Conservation (phyloP, 2,113 vertebrate species). For the Plestiodon gilberti region DNA sequence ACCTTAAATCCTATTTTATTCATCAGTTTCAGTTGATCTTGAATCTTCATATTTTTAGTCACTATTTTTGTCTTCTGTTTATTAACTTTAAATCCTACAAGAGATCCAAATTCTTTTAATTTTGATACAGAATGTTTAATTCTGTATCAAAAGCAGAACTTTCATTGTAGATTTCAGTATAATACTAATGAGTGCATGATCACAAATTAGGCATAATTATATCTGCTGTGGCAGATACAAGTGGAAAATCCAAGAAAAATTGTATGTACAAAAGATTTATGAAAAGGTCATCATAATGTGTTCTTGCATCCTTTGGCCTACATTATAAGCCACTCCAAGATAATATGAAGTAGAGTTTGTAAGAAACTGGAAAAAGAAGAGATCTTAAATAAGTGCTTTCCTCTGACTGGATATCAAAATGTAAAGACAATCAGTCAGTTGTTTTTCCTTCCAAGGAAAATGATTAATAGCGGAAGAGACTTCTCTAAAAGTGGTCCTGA, state of each 20-base stretch:
- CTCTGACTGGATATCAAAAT: slow-evolving; percentile 27
- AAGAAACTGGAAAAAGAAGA: slow-evolving; percentile 46
- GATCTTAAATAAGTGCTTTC: slow-evolving; percentile 14
- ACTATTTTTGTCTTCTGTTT: no score
- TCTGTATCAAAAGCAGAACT: neutral
- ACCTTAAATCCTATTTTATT: no score
- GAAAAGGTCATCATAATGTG: slow-evolving; percentile 36
- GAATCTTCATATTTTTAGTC: no score
- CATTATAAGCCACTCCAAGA: slow-evolving; percentile 60
- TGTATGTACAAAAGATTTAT: slow-evolving; percentile 13
- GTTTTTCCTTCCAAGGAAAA: slow-evolving; percentile 13
- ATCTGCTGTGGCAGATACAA: slow-evolving; percentile 39
- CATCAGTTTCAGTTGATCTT: no score
- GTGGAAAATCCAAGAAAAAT: slow-evolving; percentile 14
- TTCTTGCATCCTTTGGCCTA: slow-evolving; percentile 43
- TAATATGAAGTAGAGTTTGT: slow-evolving; percentile 42
- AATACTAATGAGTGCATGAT: slow-evolving; percentile 17
- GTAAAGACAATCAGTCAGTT: slow-evolving; percentile 14
- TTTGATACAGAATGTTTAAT: neutral
- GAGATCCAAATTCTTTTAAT: no score
- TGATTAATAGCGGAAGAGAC: neutral
- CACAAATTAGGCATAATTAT: slow-evolving; percentile 46
- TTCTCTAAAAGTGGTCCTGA: neutral
- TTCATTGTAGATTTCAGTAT: slow-evolving; percentile 25
- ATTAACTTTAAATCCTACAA: no score